Percentiles rank a stretch among this genome's conserved stretches.
phyloP scores from a whole-genome alignment of 1,140 invertebrate genomes.

The Drosophila ambigua region DNA sequence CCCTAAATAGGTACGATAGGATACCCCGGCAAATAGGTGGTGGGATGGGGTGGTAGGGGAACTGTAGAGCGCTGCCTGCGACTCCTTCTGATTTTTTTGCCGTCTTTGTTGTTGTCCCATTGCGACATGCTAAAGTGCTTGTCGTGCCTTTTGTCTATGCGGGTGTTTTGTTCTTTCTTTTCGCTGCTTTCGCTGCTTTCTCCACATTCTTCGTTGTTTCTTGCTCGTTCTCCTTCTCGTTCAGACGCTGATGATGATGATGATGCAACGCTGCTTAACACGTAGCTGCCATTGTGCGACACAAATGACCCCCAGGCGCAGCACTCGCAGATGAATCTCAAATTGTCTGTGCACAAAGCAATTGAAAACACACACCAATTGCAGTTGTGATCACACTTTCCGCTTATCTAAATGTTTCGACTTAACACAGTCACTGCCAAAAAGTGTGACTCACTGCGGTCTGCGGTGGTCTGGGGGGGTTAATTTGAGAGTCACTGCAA shows the following conservation, averaged over 20 bases:
- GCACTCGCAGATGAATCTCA: slow-evolving; percentile 17
- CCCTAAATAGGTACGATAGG: slow-evolving; percentile 70
- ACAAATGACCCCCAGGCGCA: slow-evolving; percentile 61
- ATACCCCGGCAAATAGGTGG: slow-evolving; percentile 15
- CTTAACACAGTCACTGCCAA: no score
- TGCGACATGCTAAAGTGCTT: slow-evolving; percentile 81
- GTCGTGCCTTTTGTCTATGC: slow-evolving; percentile 72
- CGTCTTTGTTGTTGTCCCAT: slow-evolving; percentile 52
- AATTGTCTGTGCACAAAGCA: slow-evolving; percentile 46
- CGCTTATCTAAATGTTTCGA: slow-evolving; percentile 30
- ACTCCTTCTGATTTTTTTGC: slow-evolving; percentile 7
- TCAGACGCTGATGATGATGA: slow-evolving; percentile 31
- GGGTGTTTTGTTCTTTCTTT: slow-evolving; percentile 32
- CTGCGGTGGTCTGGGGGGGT: background rate
- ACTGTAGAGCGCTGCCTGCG: slow-evolving; percentile 31
- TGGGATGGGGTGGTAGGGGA: slow-evolving; percentile 31
- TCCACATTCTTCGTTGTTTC: slow-evolving; percentile 4
- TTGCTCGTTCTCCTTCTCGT: background rate
- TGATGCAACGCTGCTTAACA: slow-evolving; percentile 69
- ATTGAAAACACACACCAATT: slow-evolving; percentile 51
- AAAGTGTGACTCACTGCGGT: no score
- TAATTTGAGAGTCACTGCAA: slow-evolving; percentile 5
- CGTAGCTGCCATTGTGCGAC: slow-evolving; percentile 75
- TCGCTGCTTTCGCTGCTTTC: slow-evolving; percentile 18
- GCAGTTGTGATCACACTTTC: slow-evolving; percentile 32